phyloP scores from a whole-genome alignment of 2,888 invertebrate genomes.

The Andrena trimmerana region DNA sequence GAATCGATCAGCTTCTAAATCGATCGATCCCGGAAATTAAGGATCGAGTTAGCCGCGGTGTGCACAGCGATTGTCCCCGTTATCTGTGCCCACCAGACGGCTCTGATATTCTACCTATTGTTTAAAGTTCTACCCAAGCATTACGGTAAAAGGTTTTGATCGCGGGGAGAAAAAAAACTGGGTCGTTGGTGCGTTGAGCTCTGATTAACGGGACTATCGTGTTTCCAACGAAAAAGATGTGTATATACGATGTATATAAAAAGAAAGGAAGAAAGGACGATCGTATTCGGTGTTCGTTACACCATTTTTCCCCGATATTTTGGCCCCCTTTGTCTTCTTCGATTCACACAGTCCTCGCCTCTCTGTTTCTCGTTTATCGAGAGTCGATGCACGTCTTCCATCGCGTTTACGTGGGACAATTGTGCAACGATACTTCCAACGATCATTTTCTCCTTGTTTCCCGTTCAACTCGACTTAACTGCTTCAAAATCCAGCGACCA shows the following conservation, averaged over 20 bases:
- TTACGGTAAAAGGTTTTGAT: slow-evolving; percentile 40
- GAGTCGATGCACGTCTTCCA: neutral
- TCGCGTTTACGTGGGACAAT: neutral
- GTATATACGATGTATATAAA: neutral
- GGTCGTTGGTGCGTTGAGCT: slow-evolving; percentile 54
- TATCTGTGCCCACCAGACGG: slow-evolving; percentile 42
- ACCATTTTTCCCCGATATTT: neutral
- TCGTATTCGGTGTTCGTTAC: neutral
- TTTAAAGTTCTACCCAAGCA: slow-evolving; percentile 14
- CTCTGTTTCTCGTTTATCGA: neutral
- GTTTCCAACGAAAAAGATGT: slow-evolving; percentile 9
- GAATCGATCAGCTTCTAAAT: slow-evolving; percentile 15
- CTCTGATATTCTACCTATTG: slow-evolving; percentile 40
- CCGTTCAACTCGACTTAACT: no score
- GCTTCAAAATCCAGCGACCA: no score
- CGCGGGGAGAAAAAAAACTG: slow-evolving; percentile 28
- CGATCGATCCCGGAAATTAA: slow-evolving; percentile 28
- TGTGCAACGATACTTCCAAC: no score
- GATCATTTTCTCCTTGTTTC: no score
- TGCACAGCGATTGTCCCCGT: slow-evolving; percentile 2
- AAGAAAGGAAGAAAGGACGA: neutral
- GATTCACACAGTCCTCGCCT: neutral
- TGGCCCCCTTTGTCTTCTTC: neutral
- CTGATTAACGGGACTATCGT: slow-evolving; percentile 45
- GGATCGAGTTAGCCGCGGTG: slow-evolving; percentile 14